Evolutionary conservation across 2,797 vertebrate species (phyloP).

Genomic region (Siniperca obscura): DNA sequence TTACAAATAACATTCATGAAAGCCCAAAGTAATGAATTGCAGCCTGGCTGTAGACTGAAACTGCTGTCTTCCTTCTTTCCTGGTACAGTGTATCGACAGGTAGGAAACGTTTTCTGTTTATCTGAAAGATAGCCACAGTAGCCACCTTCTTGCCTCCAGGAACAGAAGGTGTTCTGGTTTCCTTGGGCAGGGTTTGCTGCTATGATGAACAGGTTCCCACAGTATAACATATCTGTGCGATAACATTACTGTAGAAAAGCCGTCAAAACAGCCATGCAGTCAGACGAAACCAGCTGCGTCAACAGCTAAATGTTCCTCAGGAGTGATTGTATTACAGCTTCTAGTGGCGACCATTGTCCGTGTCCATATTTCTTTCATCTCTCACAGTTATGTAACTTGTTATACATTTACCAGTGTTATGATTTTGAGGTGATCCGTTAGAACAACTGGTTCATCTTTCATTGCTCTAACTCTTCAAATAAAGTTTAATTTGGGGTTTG

Average conservation of each 20-base stretch:
- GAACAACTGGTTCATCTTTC: conserved; percentile 9
- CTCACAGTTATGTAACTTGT: conserved; percentile 36
- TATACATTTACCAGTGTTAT: conserved; percentile 37
- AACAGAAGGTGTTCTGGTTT: conserved; percentile 37
- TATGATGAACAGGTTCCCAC: conserved; percentile 58
- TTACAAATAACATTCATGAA: conserved; percentile 20
- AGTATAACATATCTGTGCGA: conserved; percentile 69
- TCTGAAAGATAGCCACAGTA: conserved; percentile 20
- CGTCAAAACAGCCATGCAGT: conserved; percentile 56
- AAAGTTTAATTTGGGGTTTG: neutral
- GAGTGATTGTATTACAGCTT: conserved; percentile 63
- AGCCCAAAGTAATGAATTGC: conserved; percentile 8
- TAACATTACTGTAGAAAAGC: conserved; percentile 62
- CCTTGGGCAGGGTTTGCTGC: conserved; percentile 39
- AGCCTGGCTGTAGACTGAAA: neutral
- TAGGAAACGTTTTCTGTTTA: conserved; percentile 23
- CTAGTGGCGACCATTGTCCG: conserved; percentile 40
- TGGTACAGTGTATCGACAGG: neutral
- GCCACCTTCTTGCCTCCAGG: conserved; percentile 4
- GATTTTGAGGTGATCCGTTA: conserved; percentile 8
- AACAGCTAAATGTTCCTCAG: conserved; percentile 55
- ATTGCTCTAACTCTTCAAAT: neutral
- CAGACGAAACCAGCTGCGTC: conserved; percentile 69
- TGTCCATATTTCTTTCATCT: conserved; percentile 42
- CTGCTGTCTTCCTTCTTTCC: neutral